Conservation (phyloP, 2,888 invertebrate genomes). For the Amphipoea oculea region DNA sequence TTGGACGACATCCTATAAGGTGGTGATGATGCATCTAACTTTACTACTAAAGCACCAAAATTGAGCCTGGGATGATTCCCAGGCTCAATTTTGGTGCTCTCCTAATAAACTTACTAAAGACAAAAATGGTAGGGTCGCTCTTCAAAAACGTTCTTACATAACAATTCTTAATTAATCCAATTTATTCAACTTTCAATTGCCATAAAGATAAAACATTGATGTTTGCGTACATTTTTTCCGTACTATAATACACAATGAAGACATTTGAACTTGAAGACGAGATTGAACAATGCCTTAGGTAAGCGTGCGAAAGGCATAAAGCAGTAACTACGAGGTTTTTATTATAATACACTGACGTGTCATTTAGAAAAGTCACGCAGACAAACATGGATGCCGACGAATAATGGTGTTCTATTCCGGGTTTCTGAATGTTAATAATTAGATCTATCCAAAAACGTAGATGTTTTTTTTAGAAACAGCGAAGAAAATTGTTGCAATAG, state of each 20-base stretch:
- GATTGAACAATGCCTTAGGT: constrained; percentile 54
- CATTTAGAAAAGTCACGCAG: constrained; percentile 52
- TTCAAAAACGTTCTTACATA: constrained; percentile 26
- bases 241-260: constrained; percentile 57
- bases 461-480: not conserved
- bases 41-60: too few relatives aligned
- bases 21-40: not conserved
- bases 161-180: constrained; percentile 48
- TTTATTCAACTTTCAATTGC: constrained; percentile 55
- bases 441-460: not conserved
- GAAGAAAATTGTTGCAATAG: not conserved
- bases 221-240: constrained; percentile 56
- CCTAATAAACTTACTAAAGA: not conserved
- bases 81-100: not conserved
- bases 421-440: not conserved
- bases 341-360: constrained; percentile 33
- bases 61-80: too few relatives aligned
- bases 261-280: constrained; percentile 62
- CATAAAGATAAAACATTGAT: constrained; percentile 43
- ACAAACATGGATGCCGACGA: constrained; percentile 13
- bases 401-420: constrained; percentile 31
- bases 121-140: not conserved
- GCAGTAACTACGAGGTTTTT: constrained; percentile 64
- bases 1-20: not conserved
- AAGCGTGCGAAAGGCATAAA: constrained; percentile 65